Evolutionary conservation across 2,797 vertebrate genomes (phyloP).

Genomic region (Pseudopleuronectes americanus): DNA sequence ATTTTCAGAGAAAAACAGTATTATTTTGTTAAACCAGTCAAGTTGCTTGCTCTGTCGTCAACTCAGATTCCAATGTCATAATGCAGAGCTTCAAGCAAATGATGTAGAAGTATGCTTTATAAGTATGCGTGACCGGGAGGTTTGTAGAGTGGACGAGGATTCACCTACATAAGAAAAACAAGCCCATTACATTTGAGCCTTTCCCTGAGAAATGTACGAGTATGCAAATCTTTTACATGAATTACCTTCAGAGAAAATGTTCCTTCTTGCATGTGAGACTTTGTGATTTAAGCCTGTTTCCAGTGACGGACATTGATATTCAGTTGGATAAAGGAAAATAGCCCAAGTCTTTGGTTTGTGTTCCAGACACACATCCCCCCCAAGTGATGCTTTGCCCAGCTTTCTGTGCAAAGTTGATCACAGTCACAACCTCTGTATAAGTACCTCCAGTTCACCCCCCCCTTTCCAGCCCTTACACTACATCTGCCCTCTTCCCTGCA

Average conservation of each 20-base stretch:
- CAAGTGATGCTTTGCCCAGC: slow-evolving; percentile 51
- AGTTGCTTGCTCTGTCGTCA: slow-evolving; percentile 88
- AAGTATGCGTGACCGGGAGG: slow-evolving; percentile 81
- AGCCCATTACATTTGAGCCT: slow-evolving; percentile 48
- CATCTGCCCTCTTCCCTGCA: slow-evolving; percentile 60
- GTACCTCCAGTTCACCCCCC: slow-evolving; percentile 64
- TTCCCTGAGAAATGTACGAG: slow-evolving; percentile 61
- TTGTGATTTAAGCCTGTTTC: slow-evolving; percentile 48
- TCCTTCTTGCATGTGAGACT: slow-evolving; percentile 64
- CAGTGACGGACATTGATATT: slow-evolving; percentile 55
- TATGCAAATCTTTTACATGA: slow-evolving; percentile 75
- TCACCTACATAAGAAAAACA: slow-evolving; percentile 49
- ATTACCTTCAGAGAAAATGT: slow-evolving; percentile 53
- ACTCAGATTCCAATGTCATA: slow-evolving; percentile 81
- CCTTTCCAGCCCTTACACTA: slow-evolving; percentile 52
- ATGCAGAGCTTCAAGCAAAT: slow-evolving; percentile 84
- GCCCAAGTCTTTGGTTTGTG: slow-evolving; percentile 51
- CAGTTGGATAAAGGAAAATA: slow-evolving; percentile 51
- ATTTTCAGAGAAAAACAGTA: slow-evolving; percentile 88
- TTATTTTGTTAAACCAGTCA: slow-evolving; percentile 88
- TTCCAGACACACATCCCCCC: slow-evolving; percentile 42
- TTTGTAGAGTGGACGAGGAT: slow-evolving; percentile 56
- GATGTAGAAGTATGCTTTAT: slow-evolving; percentile 88
- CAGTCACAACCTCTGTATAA: slow-evolving; percentile 70
- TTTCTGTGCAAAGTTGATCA: slow-evolving; percentile 64